phyloP scores from a whole-genome alignment of 2,797 vertebrate genomes.

The Ceyx erithaca region DNA sequence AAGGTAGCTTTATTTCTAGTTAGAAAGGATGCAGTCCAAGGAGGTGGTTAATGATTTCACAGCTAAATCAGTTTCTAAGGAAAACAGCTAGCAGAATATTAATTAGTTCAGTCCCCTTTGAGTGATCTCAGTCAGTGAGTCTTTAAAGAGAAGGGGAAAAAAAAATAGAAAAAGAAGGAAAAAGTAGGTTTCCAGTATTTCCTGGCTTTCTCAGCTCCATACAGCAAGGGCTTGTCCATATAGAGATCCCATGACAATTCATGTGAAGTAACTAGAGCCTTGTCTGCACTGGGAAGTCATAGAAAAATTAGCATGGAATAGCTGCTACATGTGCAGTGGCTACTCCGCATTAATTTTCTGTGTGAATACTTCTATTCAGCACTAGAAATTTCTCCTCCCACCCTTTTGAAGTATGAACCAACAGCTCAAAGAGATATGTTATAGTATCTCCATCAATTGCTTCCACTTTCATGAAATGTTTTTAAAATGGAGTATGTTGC shows the following conservation, averaged over 20 bases:
- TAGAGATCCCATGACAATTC: slow-evolving; percentile 9
- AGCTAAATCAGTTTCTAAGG: slow-evolving; percentile 45
- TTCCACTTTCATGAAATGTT: not conserved
- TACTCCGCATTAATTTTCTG: slow-evolving; percentile 30
- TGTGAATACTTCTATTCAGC: slow-evolving; percentile 58
- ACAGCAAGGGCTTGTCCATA: slow-evolving; percentile 6
- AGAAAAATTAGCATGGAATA: slow-evolving; percentile 55
- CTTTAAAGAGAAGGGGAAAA: not conserved
- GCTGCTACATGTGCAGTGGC: slow-evolving; percentile 15
- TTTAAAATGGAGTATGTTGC: not conserved
- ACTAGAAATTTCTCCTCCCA: not conserved
- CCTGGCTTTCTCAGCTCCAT: not conserved
- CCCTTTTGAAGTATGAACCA: not conserved
- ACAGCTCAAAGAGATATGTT: not conserved
- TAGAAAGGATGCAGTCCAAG: not conserved
- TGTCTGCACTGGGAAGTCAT: not conserved
- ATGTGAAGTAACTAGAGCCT: slow-evolving; percentile 25
- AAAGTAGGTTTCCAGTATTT: slow-evolving; percentile 28
- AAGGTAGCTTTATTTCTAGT: not conserved
- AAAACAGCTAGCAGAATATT: slow-evolving; percentile 54
- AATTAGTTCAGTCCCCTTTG: slow-evolving; percentile 19
- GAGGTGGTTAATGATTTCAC: slow-evolving; percentile 39
- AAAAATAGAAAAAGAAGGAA: not conserved
- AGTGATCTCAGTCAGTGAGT: not conserved
- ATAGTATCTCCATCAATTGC: not conserved